phyloP scores from a whole-genome alignment of 1,140 invertebrate species.

The Drosophila nebulosa region DNA sequence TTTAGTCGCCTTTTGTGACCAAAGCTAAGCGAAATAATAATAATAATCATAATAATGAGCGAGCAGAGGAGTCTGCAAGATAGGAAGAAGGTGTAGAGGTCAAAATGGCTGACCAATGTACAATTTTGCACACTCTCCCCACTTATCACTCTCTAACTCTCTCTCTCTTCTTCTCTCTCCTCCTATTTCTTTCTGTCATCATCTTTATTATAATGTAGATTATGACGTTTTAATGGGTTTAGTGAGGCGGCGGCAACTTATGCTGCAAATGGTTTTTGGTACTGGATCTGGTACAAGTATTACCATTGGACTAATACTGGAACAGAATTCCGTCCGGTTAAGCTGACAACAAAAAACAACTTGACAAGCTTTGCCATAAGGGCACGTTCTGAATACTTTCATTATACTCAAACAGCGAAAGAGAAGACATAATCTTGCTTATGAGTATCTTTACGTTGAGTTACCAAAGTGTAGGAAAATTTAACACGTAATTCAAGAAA shows the following conservation, averaged over 20 bases:
- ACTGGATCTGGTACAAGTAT: constrained; percentile 5
- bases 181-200: not conserved
- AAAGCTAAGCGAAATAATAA: constrained; percentile 58
- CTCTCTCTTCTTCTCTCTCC: not conserved
- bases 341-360: constrained; percentile 47
- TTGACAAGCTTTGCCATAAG: constrained; percentile 48
- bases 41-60: constrained; percentile 57
- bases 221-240: constrained; percentile 76
- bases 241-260: constrained; percentile 46
- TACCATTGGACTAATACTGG: constrained; percentile 13
- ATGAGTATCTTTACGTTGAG: no score
- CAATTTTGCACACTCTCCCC: constrained; percentile 30
- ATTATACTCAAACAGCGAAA: no score
- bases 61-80: not conserved
- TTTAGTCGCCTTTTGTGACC: constrained; percentile 73
- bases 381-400: constrained; percentile 30
- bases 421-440: no score
- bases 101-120: constrained; percentile 61
- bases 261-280: not conserved
- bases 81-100: not conserved
- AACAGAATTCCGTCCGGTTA: constrained; percentile 19
- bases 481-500: no score
- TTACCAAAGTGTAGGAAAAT: no score
- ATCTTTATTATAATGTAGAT: constrained; percentile 73
- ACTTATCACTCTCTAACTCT: not conserved